Conservation (phyloP, 2,888 invertebrate genomes). For the Aelia acuminata region DNA sequence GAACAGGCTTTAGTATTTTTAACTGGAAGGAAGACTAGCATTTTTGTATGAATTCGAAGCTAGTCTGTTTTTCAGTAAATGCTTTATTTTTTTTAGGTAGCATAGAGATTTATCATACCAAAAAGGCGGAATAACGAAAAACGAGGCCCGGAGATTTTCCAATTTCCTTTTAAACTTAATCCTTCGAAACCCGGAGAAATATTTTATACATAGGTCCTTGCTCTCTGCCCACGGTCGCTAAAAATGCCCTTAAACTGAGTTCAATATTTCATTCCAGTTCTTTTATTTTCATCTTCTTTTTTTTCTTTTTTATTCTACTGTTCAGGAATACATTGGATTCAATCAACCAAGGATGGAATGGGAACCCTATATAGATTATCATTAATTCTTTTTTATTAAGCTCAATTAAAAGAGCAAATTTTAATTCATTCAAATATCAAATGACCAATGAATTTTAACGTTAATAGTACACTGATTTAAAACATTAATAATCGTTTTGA, state of each 20-base stretch:
- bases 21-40: background rate
- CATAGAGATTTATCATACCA: background rate
- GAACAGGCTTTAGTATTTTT: slow-evolving; percentile 24
- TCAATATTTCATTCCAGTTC: background rate
- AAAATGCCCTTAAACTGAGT: background rate
- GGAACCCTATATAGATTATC: background rate
- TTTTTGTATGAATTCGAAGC: background rate
- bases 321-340: background rate
- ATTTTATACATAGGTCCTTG: background rate
- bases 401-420: background rate
- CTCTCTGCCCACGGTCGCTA: background rate
- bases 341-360: background rate
- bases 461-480: no score
- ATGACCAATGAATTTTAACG: background rate
- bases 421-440: no score
- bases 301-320: background rate
- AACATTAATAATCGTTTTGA: no score
- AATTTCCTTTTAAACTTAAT: slow-evolving; percentile 30
- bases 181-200: background rate
- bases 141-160: background rate
- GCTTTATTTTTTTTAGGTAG: background rate
- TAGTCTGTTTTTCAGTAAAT: background rate
- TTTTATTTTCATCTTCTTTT: background rate
- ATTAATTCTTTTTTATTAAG: background rate
- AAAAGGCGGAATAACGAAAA: background rate